phyloP scores from a whole-genome alignment of 2,113 vertebrate species.

The Lethenteron camtschaticum region DNA sequence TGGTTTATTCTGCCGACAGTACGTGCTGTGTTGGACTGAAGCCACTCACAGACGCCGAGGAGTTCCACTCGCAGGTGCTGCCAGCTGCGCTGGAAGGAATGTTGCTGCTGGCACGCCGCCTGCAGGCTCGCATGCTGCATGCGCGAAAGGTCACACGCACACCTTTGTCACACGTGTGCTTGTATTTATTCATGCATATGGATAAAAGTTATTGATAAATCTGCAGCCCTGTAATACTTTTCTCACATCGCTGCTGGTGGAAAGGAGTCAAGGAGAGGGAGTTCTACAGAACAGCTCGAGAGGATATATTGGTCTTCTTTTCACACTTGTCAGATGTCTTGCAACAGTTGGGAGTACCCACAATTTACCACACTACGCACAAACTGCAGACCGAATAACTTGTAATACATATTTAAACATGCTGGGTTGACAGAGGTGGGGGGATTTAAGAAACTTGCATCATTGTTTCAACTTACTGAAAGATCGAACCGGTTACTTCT shows the following conservation, averaged over 20 bases:
- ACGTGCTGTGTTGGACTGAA: slow-evolving; percentile 43
- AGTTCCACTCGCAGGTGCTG: slow-evolving; percentile 36
- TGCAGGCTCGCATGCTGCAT: slow-evolving; percentile 28
- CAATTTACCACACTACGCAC: too few relatives aligned
- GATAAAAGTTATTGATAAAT: slow-evolving; percentile 8
- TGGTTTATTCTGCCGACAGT: slow-evolving; percentile 18
- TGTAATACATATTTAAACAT: too few relatives aligned
- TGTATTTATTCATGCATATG: not conserved
- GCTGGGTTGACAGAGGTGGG: too few relatives aligned
- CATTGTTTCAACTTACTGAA: too few relatives aligned
- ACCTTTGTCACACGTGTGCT: slow-evolving; percentile 7
- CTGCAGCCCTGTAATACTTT: slow-evolving; percentile 3
- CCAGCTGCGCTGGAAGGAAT: slow-evolving; percentile 32
- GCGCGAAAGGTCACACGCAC: slow-evolving; percentile 23
- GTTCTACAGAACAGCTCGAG: not conserved
- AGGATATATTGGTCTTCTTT: not conserved
- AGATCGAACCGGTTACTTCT: too few relatives aligned
- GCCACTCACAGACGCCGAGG: slow-evolving; percentile 30
- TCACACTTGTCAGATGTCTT: not conserved
- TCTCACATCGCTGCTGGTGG: slow-evolving; percentile 5
- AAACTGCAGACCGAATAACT: too few relatives aligned
- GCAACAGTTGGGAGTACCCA: too few relatives aligned
- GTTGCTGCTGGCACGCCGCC: slow-evolving; percentile 30
- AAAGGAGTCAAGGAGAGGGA: not conserved
- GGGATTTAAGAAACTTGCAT: too few relatives aligned